phyloP scores from a whole-genome alignment of 2,888 invertebrate species.

The Melinaea menophilus region DNA sequence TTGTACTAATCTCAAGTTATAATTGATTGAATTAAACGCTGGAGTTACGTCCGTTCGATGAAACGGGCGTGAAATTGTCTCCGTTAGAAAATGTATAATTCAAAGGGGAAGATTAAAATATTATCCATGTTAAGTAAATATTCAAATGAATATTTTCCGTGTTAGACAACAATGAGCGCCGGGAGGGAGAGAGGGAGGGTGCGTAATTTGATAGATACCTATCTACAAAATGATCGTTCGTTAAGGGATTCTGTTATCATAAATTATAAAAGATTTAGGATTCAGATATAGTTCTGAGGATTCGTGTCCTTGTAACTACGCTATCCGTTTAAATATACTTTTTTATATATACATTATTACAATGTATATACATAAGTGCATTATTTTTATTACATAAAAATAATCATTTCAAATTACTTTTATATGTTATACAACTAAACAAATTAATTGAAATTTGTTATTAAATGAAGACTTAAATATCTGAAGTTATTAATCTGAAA shows the following conservation, averaged over 20 bases:
- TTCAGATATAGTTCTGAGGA: constrained; percentile 61
- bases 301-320: constrained; percentile 18
- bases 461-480: constrained; percentile 9
- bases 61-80: constrained; percentile 74
- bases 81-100: constrained; percentile 78
- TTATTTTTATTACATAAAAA: too few species aligned
- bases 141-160: constrained; percentile 79
- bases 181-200: constrained; percentile 51
- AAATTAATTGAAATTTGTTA: constrained; percentile 1
- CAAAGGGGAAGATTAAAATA: constrained; percentile 80
- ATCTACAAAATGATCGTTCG: constrained; percentile 75
- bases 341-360: too few species aligned
- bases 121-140: constrained; percentile 80
- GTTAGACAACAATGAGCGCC: constrained; percentile 75
- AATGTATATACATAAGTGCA: too few species aligned
- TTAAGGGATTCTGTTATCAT: constrained; percentile 74
- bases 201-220: constrained; percentile 77
- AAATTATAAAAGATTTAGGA: constrained; percentile 74
- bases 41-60: constrained; percentile 56
- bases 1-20: constrained; percentile 37
- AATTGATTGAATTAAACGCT: constrained; percentile 47
- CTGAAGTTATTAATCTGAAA: constrained; percentile 1
- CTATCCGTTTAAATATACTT: constrained; percentile 5
- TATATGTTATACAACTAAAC: too few species aligned
- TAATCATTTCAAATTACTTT: too few species aligned